These are phyloP conservation scores for Poliocrania exsul DNA, from an alignment of 2,797 vertebrate species.

Conservation along the genomic window DNA sequence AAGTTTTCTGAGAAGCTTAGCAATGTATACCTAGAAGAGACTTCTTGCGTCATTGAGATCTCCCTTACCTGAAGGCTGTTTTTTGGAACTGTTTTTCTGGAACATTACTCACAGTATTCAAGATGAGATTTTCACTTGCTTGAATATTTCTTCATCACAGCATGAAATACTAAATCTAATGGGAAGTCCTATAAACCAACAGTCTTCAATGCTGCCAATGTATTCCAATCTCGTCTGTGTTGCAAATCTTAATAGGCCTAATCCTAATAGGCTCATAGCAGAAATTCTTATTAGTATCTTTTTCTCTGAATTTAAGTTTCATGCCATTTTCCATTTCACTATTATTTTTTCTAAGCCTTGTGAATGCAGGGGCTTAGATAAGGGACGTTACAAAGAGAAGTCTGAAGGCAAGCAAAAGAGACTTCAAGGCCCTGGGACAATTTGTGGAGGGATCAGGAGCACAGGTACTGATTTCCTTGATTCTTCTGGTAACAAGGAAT, in stretches of 20 bases:
- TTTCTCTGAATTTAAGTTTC: background rate
- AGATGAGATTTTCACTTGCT: background rate
- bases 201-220: background rate
- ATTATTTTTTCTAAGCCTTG: slow-evolving; percentile 3
- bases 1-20: background rate
- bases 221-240: background rate
- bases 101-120: background rate
- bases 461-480: background rate
- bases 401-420: background rate
- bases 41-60: background rate
- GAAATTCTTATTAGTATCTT: background rate
- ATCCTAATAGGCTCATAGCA: background rate
- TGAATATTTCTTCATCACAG: background rate
- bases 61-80: background rate
- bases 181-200: background rate
- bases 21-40: background rate
- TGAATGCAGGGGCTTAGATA: background rate
- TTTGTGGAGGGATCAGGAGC: background rate
- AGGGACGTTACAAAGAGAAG: background rate
- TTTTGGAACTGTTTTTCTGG: slow-evolving; percentile 11
- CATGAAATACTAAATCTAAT: background rate
- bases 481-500: background rate
- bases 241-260: background rate
- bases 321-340: background rate
- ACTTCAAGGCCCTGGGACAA: background rate